Percentiles rank a stretch among this genome's conserved stretches.
These are phyloP conservation scores for Poeciliopsis gracilis DNA, from an alignment of 2,797 vertebrate genomes.

Conservation along the genomic window DNA sequence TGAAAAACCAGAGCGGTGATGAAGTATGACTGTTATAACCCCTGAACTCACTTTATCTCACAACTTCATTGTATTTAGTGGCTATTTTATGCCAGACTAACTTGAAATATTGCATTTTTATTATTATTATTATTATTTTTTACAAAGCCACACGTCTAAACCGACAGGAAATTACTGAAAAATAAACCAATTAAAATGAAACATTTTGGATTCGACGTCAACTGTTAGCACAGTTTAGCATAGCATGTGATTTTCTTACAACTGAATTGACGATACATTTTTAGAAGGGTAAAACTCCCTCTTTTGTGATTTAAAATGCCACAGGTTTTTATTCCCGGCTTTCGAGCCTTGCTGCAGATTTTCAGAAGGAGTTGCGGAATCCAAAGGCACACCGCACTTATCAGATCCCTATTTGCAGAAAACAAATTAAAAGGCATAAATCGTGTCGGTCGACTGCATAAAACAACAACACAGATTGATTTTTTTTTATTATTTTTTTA, in stretches of 20 bases:
- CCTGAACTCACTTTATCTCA: not conserved
- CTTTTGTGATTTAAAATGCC: too few relatives aligned
- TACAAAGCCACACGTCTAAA: too few relatives aligned
- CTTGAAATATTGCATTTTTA: not conserved
- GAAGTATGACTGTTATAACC: constrained; percentile 8
- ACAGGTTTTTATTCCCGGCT: too few relatives aligned
- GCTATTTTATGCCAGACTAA: not conserved
- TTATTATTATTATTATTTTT: too few relatives aligned
- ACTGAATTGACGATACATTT: too few relatives aligned
- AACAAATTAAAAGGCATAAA: not conserved
- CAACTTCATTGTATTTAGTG: not conserved
- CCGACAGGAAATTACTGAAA: too few relatives aligned
- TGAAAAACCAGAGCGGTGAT: constrained; percentile 59
- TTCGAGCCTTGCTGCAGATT: not conserved
- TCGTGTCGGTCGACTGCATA: not conserved
- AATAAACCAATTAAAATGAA: too few relatives aligned
- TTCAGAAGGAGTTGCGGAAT: not conserved
- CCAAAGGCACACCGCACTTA: not conserved
- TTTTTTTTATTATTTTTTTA: too few relatives aligned
- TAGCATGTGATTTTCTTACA: too few relatives aligned
- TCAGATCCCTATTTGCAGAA: not conserved
- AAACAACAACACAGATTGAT: not conserved
- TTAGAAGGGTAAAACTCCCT: too few relatives aligned
- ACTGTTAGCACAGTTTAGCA: too few relatives aligned
- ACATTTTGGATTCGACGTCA: too few relatives aligned